Evolutionary conservation across 1,140 invertebrate species (phyloP).

Genomic region (Diplogasteroides magnus): DNA sequence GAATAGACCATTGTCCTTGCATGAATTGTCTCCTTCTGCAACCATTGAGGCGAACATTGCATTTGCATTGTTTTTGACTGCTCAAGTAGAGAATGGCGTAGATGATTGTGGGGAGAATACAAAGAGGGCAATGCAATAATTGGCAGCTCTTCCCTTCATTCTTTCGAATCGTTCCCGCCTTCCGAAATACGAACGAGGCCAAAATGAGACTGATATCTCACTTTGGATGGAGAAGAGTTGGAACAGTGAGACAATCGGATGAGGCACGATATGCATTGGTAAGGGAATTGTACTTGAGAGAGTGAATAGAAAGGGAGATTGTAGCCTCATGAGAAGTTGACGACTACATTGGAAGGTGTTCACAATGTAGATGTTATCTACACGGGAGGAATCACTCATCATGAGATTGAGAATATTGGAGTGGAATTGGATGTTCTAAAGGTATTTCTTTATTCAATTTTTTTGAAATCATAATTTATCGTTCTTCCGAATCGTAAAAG

Average conservation of each 20-base stretch:
- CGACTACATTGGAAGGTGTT: conserved; percentile 76
- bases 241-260: conserved; percentile 93
- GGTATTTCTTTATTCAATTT: conserved; percentile 45
- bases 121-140: neutral
- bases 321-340: conserved; percentile 80
- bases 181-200: conserved; percentile 89
- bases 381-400: conserved; percentile 80
- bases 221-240: conserved; percentile 95
- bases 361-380: conserved; percentile 73
- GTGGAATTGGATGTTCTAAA: conserved; percentile 75
- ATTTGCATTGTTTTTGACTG: too few species aligned
- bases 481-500: too few species aligned
- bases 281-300: conserved; percentile 54
- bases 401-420: conserved; percentile 69
- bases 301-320: neutral
- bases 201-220: conserved; percentile 76
- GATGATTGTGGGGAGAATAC: too few species aligned
- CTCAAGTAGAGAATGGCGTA: too few species aligned
- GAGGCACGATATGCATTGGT: conserved; percentile 79
- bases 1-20: too few species aligned
- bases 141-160: conserved; percentile 50
- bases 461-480: neutral
- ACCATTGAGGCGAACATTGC: too few species aligned
- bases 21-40: too few species aligned
- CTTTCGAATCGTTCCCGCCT: conserved; percentile 83